Evolutionary conservation across 1,140 invertebrate species (phyloP).

Genomic region (Hermetia illucens): DNA sequence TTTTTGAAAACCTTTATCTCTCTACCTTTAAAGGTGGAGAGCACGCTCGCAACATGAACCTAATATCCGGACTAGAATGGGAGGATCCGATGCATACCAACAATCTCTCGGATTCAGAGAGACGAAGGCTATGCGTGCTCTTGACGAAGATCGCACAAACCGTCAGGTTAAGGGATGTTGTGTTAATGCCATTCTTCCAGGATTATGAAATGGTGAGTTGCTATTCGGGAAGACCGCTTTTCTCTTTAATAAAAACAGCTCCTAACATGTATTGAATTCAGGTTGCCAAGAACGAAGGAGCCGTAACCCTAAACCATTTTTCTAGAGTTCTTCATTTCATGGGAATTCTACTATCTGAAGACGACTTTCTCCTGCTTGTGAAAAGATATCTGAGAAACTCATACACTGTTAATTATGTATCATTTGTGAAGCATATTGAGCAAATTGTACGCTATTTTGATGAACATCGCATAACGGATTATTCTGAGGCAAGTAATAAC

Average conservation of each 20-base stretch:
- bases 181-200: constrained; percentile 54
- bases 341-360: constrained; percentile 42
- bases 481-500: constrained; percentile 14
- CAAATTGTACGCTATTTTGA: constrained; percentile 34
- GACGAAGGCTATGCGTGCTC: constrained; percentile 41
- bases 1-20: no score
- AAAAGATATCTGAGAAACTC: constrained; percentile 52
- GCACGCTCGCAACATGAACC: constrained; percentile 31
- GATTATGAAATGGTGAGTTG: constrained; percentile 50
- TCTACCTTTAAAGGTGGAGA: no score
- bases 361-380: constrained; percentile 50
- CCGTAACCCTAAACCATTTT: constrained; percentile 54
- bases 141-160: constrained; percentile 48
- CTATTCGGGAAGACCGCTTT: neutral
- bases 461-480: constrained; percentile 15
- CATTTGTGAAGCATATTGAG: constrained; percentile 45
- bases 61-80: constrained; percentile 43
- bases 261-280: constrained; percentile 16
- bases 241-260: constrained; percentile 2
- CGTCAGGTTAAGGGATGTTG: constrained; percentile 36
- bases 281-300: constrained; percentile 53
- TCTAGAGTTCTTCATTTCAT: constrained; percentile 50
- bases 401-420: constrained; percentile 56
- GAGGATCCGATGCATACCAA: constrained; percentile 44
- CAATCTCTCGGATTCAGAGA: constrained; percentile 41